phyloP scores from a whole-genome alignment of 1,140 invertebrate genomes.

The Acyrthosiphon pisum region DNA sequence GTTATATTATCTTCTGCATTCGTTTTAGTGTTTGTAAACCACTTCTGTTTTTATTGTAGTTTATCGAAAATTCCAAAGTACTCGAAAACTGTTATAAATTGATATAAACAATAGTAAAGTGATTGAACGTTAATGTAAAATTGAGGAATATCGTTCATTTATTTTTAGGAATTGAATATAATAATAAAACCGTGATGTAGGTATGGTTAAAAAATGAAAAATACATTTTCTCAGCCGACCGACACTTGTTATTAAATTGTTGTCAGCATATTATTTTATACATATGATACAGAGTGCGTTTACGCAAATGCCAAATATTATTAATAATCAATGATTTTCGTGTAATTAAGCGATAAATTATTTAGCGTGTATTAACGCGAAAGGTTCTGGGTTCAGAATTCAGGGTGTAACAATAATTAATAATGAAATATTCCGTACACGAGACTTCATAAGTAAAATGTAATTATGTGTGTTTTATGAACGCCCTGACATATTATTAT shows the following conservation, averaged over 20 bases:
- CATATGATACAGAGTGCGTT: neutral
- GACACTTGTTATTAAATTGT: neutral
- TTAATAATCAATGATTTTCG: neutral
- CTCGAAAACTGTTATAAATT: neutral
- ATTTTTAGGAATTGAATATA: neutral
- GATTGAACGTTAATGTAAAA: neutral
- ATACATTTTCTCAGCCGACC: neutral
- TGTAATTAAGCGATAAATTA: neutral
- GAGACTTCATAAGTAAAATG: neutral
- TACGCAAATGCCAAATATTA: neutral
- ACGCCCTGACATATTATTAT: neutral
- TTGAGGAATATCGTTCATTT: neutral
- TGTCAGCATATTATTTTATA: neutral
- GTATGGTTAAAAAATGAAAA: neutral
- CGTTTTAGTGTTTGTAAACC: neutral
- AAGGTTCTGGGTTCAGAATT: neutral
- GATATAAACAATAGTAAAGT: neutral
- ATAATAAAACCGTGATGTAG: neutral
- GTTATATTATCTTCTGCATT: neutral
- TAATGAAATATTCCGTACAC: neutral
- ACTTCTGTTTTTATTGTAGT: conserved; percentile 26
- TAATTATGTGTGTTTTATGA: neutral
- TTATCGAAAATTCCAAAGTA: neutral
- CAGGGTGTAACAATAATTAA: neutral
- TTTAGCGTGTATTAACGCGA: neutral